phyloP scores from a whole-genome alignment of 2,888 invertebrate genomes.

The Heliconius aoede region DNA sequence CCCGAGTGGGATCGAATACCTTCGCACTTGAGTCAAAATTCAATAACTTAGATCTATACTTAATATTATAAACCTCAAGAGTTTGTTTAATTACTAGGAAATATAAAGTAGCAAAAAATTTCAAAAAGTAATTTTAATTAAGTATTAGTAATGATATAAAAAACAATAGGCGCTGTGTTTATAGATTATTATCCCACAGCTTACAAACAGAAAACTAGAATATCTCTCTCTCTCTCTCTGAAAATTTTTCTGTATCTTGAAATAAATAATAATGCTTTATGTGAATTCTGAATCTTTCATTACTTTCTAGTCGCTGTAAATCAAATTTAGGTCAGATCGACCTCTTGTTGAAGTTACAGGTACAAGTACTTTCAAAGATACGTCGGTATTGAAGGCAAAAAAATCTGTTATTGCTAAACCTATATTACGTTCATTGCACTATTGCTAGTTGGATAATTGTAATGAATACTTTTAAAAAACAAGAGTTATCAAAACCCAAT shows the following conservation, averaged over 20 bases:
- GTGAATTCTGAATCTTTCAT: conserved; percentile 16
- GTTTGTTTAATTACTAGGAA: too few relatives aligned
- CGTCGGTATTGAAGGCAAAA: background rate
- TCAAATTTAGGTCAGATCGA: conserved; percentile 19
- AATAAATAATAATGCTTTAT: background rate
- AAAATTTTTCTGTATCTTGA: background rate
- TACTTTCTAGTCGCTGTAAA: conserved; percentile 14
- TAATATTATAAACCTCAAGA: too few relatives aligned
- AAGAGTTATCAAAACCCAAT: too few relatives aligned
- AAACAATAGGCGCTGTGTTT: too few relatives aligned
- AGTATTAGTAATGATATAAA: too few relatives aligned
- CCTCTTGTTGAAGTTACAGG: conserved; percentile 13
- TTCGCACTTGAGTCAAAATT: background rate
- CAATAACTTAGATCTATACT: too few relatives aligned
- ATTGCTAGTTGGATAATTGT: background rate
- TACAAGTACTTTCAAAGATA: conserved; percentile 11
- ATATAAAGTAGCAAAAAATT: too few relatives aligned
- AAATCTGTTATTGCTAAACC: conserved; percentile 9
- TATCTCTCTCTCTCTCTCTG: too few relatives aligned
- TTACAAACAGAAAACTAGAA: background rate
- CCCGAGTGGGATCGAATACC: background rate
- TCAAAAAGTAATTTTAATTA: too few relatives aligned
- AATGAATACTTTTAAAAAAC: background rate
- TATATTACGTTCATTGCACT: conserved; percentile 1
- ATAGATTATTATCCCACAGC: too few relatives aligned